Evolutionary conservation across 2,888 invertebrate genomes (phyloP).

Genomic region (Sialis lutaria): DNA sequence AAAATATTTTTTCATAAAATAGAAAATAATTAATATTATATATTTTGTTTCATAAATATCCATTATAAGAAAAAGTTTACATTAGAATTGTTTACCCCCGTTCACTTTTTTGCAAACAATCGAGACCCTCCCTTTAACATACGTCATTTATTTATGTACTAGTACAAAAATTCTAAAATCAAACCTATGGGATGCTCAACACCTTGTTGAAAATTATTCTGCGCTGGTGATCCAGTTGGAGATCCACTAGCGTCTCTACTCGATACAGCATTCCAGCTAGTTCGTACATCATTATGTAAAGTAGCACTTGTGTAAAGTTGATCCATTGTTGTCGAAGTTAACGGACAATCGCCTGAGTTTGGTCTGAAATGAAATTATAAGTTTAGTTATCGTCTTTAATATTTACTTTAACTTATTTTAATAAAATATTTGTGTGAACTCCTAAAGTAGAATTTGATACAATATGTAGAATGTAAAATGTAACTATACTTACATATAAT

Average conservation of each 20-base stretch:
- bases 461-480: slow-evolving; percentile 1
- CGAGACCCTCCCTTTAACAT: too few species aligned
- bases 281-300: neutral
- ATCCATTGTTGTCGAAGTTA: slow-evolving; percentile 10
- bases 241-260: neutral
- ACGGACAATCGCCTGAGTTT: slow-evolving; percentile 28
- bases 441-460: neutral
- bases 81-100: too few species aligned
- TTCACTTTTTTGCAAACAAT: too few species aligned
- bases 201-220: too few species aligned
- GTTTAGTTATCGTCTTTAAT: neutral
- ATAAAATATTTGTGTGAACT: neutral
- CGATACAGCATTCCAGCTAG: neutral
- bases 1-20: too few species aligned
- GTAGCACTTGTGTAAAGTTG: slow-evolving; percentile 4
- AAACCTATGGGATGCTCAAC: too few species aligned
- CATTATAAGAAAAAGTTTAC: too few species aligned
- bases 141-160: too few species aligned
- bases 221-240: neutral
- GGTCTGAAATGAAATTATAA: slow-evolving; percentile 22
- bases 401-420: neutral
- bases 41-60: too few species aligned
- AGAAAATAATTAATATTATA: too few species aligned
- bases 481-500: slow-evolving; percentile 31
- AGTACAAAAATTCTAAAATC: too few species aligned